These are phyloP conservation scores for Sinosuthora webbiana DNA, from an alignment of 2,113 vertebrate genomes.

Conservation along the genomic window DNA sequence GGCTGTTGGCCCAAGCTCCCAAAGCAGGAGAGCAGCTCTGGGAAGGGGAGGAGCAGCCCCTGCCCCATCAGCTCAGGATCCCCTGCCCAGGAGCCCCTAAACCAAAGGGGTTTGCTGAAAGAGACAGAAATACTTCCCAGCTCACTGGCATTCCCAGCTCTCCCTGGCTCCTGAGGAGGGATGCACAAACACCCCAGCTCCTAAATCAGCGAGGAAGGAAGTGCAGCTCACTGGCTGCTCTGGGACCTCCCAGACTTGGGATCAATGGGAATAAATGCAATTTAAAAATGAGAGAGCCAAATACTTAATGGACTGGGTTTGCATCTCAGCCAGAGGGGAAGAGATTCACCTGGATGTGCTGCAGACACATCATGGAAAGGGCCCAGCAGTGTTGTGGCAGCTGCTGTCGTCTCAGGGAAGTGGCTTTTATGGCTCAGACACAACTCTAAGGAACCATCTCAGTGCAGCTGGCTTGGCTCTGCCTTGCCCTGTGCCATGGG, in stretches of 20 bases:
- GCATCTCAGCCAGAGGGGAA: neutral
- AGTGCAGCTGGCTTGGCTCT: neutral
- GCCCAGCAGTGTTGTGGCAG: neutral
- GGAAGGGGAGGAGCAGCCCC: neutral
- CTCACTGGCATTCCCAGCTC: neutral
- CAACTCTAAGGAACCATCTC: neutral
- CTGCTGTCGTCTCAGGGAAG: neutral
- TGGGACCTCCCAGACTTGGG: neutral
- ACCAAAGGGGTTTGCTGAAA: neutral
- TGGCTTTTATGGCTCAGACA: neutral
- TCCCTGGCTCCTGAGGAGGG: neutral
- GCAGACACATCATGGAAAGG: neutral
- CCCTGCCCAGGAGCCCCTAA: neutral
- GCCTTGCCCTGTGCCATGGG: neutral
- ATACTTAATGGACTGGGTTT: neutral
- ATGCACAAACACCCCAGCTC: neutral
- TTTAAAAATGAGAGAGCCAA: neutral
- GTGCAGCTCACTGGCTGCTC: rapidly evolving
- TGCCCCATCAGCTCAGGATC: neutral
- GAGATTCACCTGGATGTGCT: neutral
- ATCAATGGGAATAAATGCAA: neutral
- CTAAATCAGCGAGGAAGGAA: neutral
- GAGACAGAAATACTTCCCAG: neutral
- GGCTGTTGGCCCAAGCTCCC: neutral
- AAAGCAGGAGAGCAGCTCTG: neutral